A percentile compares a stretch with the other conserved stretches of the same genome.
Evolutionary conservation across 2,797 vertebrate genomes (phyloP).

Genomic region (Pempheris klunzingeri): DNA sequence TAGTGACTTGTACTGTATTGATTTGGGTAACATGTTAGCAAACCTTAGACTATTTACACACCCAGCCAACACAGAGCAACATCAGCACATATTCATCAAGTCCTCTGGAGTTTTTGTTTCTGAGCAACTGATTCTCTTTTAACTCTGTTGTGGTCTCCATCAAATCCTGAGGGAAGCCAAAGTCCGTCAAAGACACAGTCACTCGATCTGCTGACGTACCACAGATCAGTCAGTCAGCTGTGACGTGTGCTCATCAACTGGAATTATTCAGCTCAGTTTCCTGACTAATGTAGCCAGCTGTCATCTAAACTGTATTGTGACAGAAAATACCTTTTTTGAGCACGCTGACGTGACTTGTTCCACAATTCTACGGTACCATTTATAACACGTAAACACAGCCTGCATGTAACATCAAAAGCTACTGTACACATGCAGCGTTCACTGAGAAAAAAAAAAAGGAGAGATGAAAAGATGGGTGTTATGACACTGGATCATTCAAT

Average conservation of each 20-base stretch:
- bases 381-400: not conserved
- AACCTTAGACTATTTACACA: not conserved
- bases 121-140: too few species aligned
- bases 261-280: not conserved
- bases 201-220: not conserved
- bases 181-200: not conserved
- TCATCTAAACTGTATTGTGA: too few species aligned
- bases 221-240: too few species aligned
- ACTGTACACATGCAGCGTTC: not conserved
- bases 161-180: too few species aligned
- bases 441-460: too few species aligned
- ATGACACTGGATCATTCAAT: not conserved
- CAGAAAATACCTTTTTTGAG: too few species aligned
- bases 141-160: too few species aligned
- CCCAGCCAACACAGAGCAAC: not conserved
- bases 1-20: not conserved
- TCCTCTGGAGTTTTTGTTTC: too few species aligned
- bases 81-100: not conserved
- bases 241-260: not conserved
- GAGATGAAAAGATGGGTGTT: too few species aligned
- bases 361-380: not conserved
- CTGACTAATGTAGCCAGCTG: not conserved
- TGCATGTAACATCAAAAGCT: not conserved
- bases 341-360: too few species aligned
- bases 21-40: not conserved